Conservation (phyloP, 2,113 vertebrate species). For the Ictidomys tridecemlineatus region DNA sequence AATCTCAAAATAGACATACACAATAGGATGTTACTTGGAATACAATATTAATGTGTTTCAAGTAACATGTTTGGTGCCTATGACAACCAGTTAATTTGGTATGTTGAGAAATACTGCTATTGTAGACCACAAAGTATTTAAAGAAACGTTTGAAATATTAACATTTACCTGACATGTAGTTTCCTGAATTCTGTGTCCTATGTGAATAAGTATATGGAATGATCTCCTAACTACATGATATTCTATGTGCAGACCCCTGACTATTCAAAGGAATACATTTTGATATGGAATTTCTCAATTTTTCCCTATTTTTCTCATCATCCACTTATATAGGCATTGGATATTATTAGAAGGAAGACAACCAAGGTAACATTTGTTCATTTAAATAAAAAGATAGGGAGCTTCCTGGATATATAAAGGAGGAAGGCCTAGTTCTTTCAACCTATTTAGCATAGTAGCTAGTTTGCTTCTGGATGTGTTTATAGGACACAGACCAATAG, state of each 20-base stretch:
- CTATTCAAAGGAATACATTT: background rate
- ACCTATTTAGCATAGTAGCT: background rate
- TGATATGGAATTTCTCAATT: background rate
- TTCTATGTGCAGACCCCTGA: background rate
- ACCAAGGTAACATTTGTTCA: background rate
- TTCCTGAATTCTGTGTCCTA: background rate
- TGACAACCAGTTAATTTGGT: conserved; percentile 18
- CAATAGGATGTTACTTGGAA: background rate
- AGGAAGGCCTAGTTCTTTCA: background rate
- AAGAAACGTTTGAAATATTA: background rate
- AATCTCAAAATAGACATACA: conserved; percentile 23
- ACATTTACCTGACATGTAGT: background rate
- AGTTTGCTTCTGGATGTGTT: background rate
- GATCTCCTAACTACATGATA: background rate
- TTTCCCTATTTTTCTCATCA: background rate
- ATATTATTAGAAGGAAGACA: conserved; percentile 8
- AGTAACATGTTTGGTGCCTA: conserved; percentile 38
- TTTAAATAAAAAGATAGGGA: background rate
- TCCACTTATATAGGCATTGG: background rate
- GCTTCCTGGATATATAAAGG: background rate
- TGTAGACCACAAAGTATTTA: background rate
- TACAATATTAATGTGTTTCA: background rate
- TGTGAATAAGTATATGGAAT: background rate
- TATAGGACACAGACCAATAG: background rate
- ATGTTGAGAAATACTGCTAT: background rate